phyloP scores from a whole-genome alignment of 2,113 vertebrate species.

The Aegithalos caudatus region DNA sequence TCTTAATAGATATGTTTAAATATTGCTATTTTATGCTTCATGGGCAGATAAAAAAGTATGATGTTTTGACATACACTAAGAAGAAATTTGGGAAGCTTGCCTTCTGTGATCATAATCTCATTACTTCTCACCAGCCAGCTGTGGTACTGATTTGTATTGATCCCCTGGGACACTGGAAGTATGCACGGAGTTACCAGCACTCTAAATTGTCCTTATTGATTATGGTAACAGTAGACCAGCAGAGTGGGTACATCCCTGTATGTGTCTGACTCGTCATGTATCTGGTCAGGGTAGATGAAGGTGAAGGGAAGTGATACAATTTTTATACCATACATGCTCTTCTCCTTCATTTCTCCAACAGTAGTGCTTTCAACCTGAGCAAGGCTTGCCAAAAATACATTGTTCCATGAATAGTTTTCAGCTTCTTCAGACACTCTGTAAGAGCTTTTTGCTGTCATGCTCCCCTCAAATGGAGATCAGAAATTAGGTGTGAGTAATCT shows the following conservation, averaged over 20 bases:
- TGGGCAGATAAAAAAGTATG: neutral
- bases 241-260: neutral
- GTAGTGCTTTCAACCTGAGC: neutral
- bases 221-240: neutral
- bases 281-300: neutral
- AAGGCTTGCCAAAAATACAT: neutral
- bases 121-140: slow-evolving; percentile 55
- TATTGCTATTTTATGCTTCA: neutral
- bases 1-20: neutral
- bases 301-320: neutral
- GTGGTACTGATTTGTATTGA: slow-evolving; percentile 38
- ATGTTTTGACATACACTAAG: neutral
- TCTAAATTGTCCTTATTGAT: slow-evolving; percentile 61
- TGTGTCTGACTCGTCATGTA: neutral
- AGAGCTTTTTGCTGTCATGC: neutral
- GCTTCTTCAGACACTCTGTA: neutral
- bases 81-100: slow-evolving; percentile 28
- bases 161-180: slow-evolving; percentile 32
- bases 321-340: neutral
- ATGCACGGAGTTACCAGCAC: slow-evolving; percentile 4
- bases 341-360: neutral
- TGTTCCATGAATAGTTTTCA: neutral
- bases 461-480: neutral
- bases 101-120: slow-evolving; percentile 45
- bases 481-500: neutral